phyloP scores from a whole-genome alignment of 2,113 vertebrate genomes.

The Proteles cristata region DNA sequence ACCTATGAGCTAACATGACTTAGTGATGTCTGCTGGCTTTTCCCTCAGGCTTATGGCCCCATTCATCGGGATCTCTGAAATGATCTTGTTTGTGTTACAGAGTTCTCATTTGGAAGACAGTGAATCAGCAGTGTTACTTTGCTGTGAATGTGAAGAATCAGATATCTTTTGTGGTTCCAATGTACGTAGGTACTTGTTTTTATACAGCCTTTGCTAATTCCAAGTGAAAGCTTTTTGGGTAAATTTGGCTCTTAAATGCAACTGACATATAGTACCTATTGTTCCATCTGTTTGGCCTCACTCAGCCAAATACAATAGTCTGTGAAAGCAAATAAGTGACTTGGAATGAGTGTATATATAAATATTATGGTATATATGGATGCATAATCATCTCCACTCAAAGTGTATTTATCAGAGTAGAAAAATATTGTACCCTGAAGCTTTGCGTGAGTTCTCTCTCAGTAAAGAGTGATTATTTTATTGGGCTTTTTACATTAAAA shows the following conservation, averaged over 20 bases:
- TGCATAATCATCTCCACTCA: conserved; percentile 11
- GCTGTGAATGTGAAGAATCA: conserved; percentile 82
- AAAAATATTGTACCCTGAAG: conserved; percentile 1
- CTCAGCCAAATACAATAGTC: background rate
- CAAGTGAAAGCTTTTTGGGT: conserved; percentile 41
- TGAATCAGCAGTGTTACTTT: conserved; percentile 81
- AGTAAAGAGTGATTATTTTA: conserved; percentile 32
- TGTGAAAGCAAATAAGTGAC: conserved; percentile 51
- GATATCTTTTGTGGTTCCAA: conserved; percentile 82
- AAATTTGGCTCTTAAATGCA: background rate
- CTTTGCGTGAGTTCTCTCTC: background rate
- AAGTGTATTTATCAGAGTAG: conserved; percentile 6
- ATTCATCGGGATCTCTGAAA: conserved; percentile 68
- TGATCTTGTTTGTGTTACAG: conserved; percentile 81
- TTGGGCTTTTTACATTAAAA: background rate
- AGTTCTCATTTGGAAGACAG: conserved; percentile 82
- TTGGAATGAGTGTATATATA: background rate
- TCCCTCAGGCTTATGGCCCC: background rate
- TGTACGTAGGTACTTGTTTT: conserved; percentile 81
- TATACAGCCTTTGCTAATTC: conserved; percentile 57
- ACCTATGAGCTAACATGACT: conserved; percentile 62
- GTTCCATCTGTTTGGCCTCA: conserved; percentile 33
- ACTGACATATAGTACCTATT: background rate
- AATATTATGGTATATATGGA: background rate
- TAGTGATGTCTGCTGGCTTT: conserved; percentile 66